Evolutionary conservation across 2,113 vertebrate species (phyloP).

Genomic region (Jaculus jaculus): DNA sequence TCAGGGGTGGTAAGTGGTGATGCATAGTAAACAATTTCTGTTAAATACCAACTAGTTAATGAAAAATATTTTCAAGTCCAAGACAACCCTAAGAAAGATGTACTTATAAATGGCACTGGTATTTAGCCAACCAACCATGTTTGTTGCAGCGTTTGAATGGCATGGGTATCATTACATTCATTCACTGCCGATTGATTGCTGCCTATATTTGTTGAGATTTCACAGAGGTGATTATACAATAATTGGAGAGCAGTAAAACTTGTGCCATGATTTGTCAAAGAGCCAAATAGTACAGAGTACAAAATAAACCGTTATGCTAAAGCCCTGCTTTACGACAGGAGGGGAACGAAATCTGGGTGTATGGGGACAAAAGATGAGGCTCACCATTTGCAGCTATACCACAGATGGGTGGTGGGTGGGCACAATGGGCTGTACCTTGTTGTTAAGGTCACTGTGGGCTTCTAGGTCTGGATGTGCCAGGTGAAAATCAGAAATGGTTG

Average conservation of each 20-base stretch:
- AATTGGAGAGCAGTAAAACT: slow-evolving; percentile 26
- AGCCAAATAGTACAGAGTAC: background rate
- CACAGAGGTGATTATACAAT: slow-evolving; percentile 56
- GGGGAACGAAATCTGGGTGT: background rate
- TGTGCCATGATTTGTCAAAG: background rate
- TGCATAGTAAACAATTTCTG: slow-evolving; percentile 67
- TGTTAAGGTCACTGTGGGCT: background rate
- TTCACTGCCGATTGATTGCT: slow-evolving; percentile 63
- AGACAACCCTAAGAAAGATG: slow-evolving; percentile 63
- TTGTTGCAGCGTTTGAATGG: slow-evolving; percentile 55
- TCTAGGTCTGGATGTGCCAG: background rate
- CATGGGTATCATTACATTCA: slow-evolving; percentile 65
- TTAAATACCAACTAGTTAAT: slow-evolving; percentile 73
- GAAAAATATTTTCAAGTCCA: slow-evolving; percentile 68
- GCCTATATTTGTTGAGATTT: slow-evolving; percentile 64
- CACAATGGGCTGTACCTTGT: background rate
- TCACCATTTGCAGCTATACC: background rate
- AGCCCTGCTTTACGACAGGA: background rate
- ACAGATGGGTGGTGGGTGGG: background rate
- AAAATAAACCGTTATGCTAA: slow-evolving; percentile 34
- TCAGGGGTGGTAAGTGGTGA: slow-evolving; percentile 48
- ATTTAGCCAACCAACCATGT: slow-evolving; percentile 68
- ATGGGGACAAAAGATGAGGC: background rate
- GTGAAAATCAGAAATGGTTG: background rate
- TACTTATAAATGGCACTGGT: slow-evolving; percentile 66